Conservation (phyloP, 2,888 invertebrate species). For the Zygogramma bicolorata region DNA sequence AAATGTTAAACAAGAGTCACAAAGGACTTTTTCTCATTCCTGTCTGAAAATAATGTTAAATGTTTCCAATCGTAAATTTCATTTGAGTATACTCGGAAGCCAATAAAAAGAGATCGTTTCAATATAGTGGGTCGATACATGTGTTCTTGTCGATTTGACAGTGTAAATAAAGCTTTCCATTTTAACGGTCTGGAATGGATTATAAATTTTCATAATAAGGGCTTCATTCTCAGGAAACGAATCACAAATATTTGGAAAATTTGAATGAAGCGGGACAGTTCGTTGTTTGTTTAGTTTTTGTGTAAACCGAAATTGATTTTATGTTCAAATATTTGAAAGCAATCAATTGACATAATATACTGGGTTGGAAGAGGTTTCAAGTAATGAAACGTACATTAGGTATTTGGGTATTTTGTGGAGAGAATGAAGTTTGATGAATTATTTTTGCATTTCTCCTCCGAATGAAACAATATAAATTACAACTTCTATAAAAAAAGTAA, state of each 20-base stretch:
- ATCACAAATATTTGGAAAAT: constrained; percentile 20
- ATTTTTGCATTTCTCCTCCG: no score
- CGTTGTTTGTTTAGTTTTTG: constrained; percentile 24
- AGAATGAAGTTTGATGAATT: no score
- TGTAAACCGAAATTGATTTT: constrained; percentile 21
- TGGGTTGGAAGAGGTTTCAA: not conserved
- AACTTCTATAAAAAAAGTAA: no score
- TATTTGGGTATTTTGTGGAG: no score
- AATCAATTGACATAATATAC: not conserved
- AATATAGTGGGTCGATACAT: constrained; percentile 40
- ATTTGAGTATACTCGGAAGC: constrained; percentile 38
- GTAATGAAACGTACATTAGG: no score
- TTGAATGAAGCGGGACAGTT: constrained; percentile 15
- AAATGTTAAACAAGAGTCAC: constrained; percentile 44
- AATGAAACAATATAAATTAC: no score
- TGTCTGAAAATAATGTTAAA: constrained; percentile 41
- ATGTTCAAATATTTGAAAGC: constrained; percentile 26
- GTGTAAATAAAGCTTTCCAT: constrained; percentile 28
- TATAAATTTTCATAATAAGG: constrained; percentile 29
- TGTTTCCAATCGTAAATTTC: constrained; percentile 45
- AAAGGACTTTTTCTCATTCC: constrained; percentile 41
- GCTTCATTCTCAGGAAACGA: constrained; percentile 16
- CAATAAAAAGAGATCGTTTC: constrained; percentile 45
- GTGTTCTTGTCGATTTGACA: constrained; percentile 39
- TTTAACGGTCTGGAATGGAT: constrained; percentile 19